These are phyloP conservation scores for Anomalospiza imberbis DNA, from an alignment of 2,797 vertebrate genomes.

Conservation along the genomic window DNA sequence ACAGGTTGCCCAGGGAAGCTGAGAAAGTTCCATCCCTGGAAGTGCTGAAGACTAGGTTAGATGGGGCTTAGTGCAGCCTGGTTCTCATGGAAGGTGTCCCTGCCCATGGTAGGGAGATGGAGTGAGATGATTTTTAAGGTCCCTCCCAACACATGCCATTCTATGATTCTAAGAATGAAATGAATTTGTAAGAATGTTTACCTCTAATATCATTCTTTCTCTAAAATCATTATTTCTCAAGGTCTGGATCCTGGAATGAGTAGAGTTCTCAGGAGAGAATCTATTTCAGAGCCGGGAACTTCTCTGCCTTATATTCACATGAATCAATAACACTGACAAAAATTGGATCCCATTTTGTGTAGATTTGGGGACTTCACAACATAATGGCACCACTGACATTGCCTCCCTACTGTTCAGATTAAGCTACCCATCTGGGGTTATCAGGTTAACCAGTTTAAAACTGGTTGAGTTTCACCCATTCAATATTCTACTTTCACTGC, in stretches of 20 bases:
- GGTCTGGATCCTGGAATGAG: neutral
- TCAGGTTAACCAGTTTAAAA: neutral
- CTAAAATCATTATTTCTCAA: neutral
- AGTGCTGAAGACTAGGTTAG: too few species aligned
- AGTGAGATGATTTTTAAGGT: neutral
- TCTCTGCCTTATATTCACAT: neutral
- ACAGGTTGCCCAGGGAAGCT: neutral
- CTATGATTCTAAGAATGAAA: neutral
- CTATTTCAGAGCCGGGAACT: neutral
- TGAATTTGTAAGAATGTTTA: neutral
- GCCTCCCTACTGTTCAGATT: neutral
- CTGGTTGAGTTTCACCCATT: neutral
- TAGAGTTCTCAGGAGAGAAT: neutral
- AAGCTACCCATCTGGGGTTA: neutral
- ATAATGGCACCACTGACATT: accelerated
- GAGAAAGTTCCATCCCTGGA: neutral
- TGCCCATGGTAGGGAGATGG: neutral
- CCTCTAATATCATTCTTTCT: neutral
- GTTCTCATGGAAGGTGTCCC: neutral
- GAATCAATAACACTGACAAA: neutral
- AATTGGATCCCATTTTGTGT: neutral
- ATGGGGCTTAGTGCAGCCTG: neutral
- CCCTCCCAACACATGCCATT: neutral
- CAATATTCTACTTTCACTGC: neutral
- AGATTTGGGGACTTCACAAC: neutral